Evolutionary conservation across 1,140 invertebrate species (phyloP).

Genomic region (Panonychus citri): DNA sequence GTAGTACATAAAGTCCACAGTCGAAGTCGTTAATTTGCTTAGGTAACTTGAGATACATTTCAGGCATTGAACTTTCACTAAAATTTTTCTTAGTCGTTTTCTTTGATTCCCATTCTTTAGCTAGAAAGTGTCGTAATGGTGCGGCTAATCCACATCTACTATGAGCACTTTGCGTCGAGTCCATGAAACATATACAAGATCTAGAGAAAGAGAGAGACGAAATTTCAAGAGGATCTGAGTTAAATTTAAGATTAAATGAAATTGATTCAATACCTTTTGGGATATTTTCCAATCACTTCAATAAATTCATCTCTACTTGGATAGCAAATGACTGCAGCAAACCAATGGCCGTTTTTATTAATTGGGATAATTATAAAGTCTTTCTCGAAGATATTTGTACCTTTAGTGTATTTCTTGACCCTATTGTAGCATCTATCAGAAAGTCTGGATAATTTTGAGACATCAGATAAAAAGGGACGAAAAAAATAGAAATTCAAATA

Average conservation of each 20-base stretch:
- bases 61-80: not conserved
- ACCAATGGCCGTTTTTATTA: conserved; percentile 92
- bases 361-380: too few species aligned
- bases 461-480: too few species aligned
- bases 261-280: too few species aligned
- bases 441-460: too few species aligned
- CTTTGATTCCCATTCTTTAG: conserved; percentile 48
- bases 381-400: too few species aligned
- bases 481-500: too few species aligned
- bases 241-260: too few species aligned
- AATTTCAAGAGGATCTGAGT: too few species aligned
- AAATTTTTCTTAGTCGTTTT: conserved; percentile 7
- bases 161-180: not conserved
- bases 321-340: conserved; percentile 84
- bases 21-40: conserved; percentile 92
- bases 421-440: too few species aligned
- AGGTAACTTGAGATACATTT: conserved; percentile 46
- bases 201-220: not conserved
- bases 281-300: not conserved
- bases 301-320: conserved; percentile 24
- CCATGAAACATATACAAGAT: not conserved
- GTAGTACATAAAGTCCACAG: conserved; percentile 80
- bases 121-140: conserved; percentile 38
- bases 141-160: conserved; percentile 45
- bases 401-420: too few species aligned